Conservation (phyloP, 2,888 invertebrate species). For the Diarsia rubi region DNA sequence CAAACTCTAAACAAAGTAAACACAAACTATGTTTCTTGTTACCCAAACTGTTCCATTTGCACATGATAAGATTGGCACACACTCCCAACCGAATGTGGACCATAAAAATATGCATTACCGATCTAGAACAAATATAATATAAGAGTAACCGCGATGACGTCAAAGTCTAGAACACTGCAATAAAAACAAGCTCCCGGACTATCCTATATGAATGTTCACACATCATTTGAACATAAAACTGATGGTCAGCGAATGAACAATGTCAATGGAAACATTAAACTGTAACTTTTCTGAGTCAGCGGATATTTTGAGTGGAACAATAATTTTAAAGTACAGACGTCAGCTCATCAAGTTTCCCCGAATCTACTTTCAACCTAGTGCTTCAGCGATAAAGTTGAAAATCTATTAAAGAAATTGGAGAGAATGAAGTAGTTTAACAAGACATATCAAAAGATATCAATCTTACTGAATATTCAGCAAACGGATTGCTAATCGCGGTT, state of each 20-base stretch:
- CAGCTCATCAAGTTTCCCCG: too few species aligned
- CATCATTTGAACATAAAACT: slow-evolving; percentile 52
- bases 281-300: slow-evolving; percentile 38
- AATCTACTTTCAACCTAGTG: too few species aligned
- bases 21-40: slow-evolving; percentile 27
- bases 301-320: slow-evolving; percentile 45
- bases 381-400: too few species aligned
- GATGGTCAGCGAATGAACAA: slow-evolving; percentile 59
- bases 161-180: slow-evolving; percentile 48
- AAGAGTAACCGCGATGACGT: slow-evolving; percentile 60
- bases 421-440: background rate
- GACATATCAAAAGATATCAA: background rate
- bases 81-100: slow-evolving; percentile 22
- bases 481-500: background rate
- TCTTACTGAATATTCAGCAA: background rate
- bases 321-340: background rate
- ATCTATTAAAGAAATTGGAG: too few species aligned
- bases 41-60: slow-evolving; percentile 30
- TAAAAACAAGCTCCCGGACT: slow-evolving; percentile 50
- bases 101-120: slow-evolving; percentile 59
- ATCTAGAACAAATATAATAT: slow-evolving; percentile 42
- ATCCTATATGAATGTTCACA: slow-evolving; percentile 41
- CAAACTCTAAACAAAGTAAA: slow-evolving; percentile 24
- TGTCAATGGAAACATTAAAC: slow-evolving; percentile 45
- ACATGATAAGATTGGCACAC: slow-evolving; percentile 36